Conservation (phyloP, 2,888 invertebrate species). For the Philopedon plagiatum region DNA sequence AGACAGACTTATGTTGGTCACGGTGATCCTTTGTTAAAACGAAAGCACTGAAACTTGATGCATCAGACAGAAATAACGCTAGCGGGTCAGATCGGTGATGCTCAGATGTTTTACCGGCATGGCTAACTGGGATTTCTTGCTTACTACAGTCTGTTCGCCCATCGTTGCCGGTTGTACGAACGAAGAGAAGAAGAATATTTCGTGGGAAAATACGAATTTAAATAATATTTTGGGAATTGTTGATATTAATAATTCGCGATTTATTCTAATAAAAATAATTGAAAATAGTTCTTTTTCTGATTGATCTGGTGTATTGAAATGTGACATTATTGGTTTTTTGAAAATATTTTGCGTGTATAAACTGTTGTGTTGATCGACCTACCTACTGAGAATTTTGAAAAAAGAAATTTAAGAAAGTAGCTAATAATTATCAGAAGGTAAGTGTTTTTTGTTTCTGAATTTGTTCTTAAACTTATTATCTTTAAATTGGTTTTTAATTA, state of each 20-base stretch:
- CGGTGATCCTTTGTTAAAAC: background rate
- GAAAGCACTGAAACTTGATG: background rate
- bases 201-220: slow-evolving; percentile 25
- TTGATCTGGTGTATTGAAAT: slow-evolving; percentile 7
- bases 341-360: background rate
- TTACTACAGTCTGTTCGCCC: slow-evolving; percentile 31
- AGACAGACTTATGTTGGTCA: background rate
- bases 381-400: background rate
- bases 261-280: background rate
- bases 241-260: background rate
- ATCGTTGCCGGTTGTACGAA: slow-evolving; percentile 7
- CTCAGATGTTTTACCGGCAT: slow-evolving; percentile 36
- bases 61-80: slow-evolving; percentile 9
- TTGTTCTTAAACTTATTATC: background rate
- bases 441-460: background rate
- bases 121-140: slow-evolving; percentile 34
- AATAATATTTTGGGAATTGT: slow-evolving; percentile 5
- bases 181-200: slow-evolving; percentile 24
- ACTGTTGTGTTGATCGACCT: background rate
- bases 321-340: slow-evolving; percentile 14
- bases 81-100: slow-evolving; percentile 18
- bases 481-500: no score
- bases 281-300: background rate
- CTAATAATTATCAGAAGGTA: background rate
- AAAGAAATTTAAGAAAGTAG: background rate